Base-by-base conservation (phyloP, 2,113 vertebrate genomes). In the Channa argus region DNA sequence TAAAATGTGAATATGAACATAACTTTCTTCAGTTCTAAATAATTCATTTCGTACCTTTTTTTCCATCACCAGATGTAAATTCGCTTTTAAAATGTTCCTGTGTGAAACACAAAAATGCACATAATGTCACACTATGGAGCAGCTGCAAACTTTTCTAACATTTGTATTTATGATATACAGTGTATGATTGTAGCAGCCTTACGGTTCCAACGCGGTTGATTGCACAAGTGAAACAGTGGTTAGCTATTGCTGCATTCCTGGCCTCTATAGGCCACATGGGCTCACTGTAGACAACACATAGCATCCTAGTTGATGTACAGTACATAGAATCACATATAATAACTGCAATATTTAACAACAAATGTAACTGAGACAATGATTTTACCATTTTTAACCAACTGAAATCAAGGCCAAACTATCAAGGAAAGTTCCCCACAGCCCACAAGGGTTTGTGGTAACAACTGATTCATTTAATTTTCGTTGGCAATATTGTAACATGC, bases 151-250 rank as follows among this genome's bases (percentile, higher is more conserved):
- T 24, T 24, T 24, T 24, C 24, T 24, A 24, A 24, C 24, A 24
- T 24, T 24, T 24, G 4, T 4, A 7, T 41, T 41, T 7, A 41
- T 41, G 6, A 7, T 41, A 5, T 4, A 5, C 1, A 41, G 6
- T 41, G 39, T 7, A 41, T 4, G 39, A 41, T 7, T 41, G 39
- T 7, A 41, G 39, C 6, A 41, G 3, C 91, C 96, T 47, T 70
- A 99, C 98, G 65, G 93, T 95, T 58, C 98, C 98, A 0, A 99
- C 97, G 0, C 98, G 94, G 89, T 99, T 99, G 94, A 99, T 97
- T 66, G 97, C 93, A 24, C 98, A 98, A 0, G 98, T 98, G 67
- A 97, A 99, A 77, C 96, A 98, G 89, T 99, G 96, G 49, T 99
- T 98, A 38, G 97, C 96, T 34, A 99, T 98, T 15, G 98, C 98